Conservation (phyloP, 1,140 invertebrate genomes). For the Cardiocondyla obscurior region DNA sequence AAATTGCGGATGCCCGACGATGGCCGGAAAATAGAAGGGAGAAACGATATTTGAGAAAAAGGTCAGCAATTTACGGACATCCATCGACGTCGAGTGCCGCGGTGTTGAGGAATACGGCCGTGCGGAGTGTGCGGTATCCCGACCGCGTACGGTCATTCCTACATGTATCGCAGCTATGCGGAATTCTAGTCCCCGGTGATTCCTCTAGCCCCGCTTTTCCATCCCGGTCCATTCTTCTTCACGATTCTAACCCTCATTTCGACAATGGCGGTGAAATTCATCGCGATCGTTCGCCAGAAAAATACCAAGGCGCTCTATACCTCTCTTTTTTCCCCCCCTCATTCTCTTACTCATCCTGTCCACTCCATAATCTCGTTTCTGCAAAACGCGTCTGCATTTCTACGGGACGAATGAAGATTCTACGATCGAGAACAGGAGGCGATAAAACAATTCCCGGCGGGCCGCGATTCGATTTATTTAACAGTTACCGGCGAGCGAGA, state of each 20-base stretch:
- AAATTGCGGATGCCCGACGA: conserved; percentile 30
- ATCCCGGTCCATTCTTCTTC: not conserved
- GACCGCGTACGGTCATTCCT: not conserved
- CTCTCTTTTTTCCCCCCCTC: not conserved
- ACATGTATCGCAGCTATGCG: not conserved
- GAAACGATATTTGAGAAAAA: conserved; percentile 36
- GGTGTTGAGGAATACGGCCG: not conserved
- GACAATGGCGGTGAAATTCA: conserved; percentile 41
- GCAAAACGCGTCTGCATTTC: conserved; percentile 43
- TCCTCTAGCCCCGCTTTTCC: not conserved
- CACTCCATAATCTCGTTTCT: conserved; percentile 27
- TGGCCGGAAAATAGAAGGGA: not conserved
- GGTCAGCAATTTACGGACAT: conserved; percentile 58
- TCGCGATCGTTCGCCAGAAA: conserved; percentile 46
- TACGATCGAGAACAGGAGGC: not conserved
- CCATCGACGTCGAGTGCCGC: conserved; percentile 42
- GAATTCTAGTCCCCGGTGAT: conserved; percentile 16
- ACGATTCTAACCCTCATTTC: conserved; percentile 4
- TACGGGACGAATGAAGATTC: conserved; percentile 38
- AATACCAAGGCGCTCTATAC: conserved; percentile 34
- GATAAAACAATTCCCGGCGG: conserved; percentile 42
- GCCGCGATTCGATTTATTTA: conserved; percentile 38
- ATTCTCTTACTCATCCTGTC: not conserved
- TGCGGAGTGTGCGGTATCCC: not conserved
- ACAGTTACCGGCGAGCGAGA: conserved; percentile 31